Percentiles rank a stretch among this genome's conserved stretches.
phyloP scores from a whole-genome alignment of 2,797 vertebrate species.

The Chaetodon trifasciatus region DNA sequence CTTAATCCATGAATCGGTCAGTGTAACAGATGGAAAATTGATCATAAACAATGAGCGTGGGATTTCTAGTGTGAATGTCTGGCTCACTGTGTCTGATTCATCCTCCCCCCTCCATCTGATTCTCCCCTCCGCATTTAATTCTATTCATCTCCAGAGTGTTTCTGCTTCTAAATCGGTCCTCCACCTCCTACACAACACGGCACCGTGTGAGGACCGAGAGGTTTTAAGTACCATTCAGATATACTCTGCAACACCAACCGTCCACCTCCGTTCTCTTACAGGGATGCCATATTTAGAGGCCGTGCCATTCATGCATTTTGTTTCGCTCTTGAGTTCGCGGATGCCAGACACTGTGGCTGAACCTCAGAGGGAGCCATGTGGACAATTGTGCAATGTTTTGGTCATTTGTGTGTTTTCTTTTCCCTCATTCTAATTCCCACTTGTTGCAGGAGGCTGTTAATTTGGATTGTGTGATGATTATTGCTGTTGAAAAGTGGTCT shows the following conservation, averaged over 20 bases:
- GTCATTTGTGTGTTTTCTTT: conserved; percentile 38
- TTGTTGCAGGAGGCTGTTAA: conserved; percentile 39
- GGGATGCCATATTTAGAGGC: conserved; percentile 72
- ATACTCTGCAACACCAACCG: conserved; percentile 64
- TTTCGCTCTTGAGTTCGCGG: conserved; percentile 58
- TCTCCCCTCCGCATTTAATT: conserved; percentile 76
- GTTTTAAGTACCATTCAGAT: conserved; percentile 79
- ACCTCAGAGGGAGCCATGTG: conserved; percentile 36
- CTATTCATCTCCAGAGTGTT: conserved; percentile 77
- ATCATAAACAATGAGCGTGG: conserved; percentile 81
- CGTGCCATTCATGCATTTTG: conserved; percentile 75
- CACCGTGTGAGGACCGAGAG: conserved; percentile 64
- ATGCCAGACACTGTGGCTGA: conserved; percentile 46
- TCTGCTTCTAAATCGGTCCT: conserved; percentile 82
- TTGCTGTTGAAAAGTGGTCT: conserved; percentile 35
- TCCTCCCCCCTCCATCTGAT: conserved; percentile 76
- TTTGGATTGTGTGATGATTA: conserved; percentile 30
- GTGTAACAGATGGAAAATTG: conserved; percentile 82
- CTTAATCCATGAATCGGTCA: conserved; percentile 77
- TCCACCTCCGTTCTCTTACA: conserved; percentile 77
- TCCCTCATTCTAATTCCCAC: conserved; percentile 20
- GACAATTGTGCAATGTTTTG: conserved; percentile 52
- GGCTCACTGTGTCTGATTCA: conserved; percentile 82
- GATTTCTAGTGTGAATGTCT: conserved; percentile 81
- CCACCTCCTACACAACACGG: conserved; percentile 77